Evolutionary conservation across 1,140 invertebrate species (phyloP).

Genomic region (Scaptomyza pallida): DNA sequence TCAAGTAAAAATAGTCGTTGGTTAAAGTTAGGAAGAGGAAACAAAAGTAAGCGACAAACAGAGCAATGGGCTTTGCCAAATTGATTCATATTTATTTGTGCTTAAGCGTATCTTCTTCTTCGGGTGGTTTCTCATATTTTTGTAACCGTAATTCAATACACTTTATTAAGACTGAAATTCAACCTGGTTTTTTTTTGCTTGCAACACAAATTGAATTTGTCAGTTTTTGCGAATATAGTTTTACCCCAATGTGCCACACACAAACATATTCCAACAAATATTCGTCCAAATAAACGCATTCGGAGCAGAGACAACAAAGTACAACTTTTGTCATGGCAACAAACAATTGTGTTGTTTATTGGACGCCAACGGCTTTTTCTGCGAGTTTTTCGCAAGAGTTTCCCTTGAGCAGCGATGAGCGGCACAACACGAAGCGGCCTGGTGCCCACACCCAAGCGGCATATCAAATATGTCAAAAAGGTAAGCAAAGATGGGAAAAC

Average conservation of each 20-base stretch:
- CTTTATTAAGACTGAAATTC: not conserved
- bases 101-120: not conserved
- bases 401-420: conserved; percentile 52
- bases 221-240: not conserved
- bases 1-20: too few species aligned
- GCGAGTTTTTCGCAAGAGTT: conserved; percentile 13
- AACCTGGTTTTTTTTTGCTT: too few species aligned
- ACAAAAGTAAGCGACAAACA: too few species aligned
- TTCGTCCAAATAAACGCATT: not conserved
- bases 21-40: too few species aligned
- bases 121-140: not conserved
- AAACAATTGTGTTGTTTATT: conserved; percentile 24
- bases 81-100: too few species aligned
- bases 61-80: too few species aligned
- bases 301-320: not conserved
- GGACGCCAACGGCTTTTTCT: conserved; percentile 6
- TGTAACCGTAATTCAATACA: not conserved
- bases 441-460: conserved; percentile 73
- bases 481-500: conserved; percentile 33
- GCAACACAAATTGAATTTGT: not conserved
- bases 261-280: not conserved
- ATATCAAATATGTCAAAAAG: conserved; percentile 62
- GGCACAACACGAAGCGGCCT: conserved; percentile 73
- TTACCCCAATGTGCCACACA: not conserved
- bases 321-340: conserved; percentile 47